Evolutionary conservation across 2,113 vertebrate genomes (phyloP), one percentile per base, ranked within the genome.

Genomic region (Cariama cristata): DNA sequence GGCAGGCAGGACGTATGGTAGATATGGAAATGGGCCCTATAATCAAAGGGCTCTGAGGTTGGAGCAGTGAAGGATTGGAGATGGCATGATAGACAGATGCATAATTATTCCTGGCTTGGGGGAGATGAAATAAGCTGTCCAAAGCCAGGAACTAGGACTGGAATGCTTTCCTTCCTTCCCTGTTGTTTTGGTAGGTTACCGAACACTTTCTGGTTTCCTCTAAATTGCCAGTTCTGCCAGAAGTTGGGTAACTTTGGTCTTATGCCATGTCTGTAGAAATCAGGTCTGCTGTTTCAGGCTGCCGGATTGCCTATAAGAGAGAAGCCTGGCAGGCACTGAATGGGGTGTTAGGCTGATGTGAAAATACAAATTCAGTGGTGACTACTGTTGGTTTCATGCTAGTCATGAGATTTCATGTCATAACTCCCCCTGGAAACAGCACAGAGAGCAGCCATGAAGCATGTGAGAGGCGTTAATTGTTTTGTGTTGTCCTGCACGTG

Each of bases 341-440:
- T 3, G 10, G 76, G 52, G 68, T 95, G 83, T 72, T 87, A 96
- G 64, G 83, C 73, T 95, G 69, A 47, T 11, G 1, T 53, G 23
- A 75, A 83, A 89, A 91, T 72, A 81, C 21, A 81, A 91, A 92
- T 58, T 79, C 76, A 64, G 72, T 47, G 82, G 88, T 88, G 89
- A 12, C 79, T 91, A 44, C 64, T 79, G 80, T 68, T 81, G 73
- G 40, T 85, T 95, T 96, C 76, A 87, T 91, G 60, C 30, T 88
- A 91, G 76, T 96, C 94, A 97, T 92, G 84, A 91, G 95, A 75
- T 32, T 72, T 86, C 73, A 60, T 7, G 2, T 96, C 76, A 42
- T 72, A 45, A 49, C 35, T 96, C 49, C 30, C 64, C 18, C n/a
- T 94, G 95, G 44, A 89, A 96, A 45, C 35, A 20, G 69, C 49